Evolutionary conservation across 2,888 invertebrate genomes (phyloP).

Genomic region (Auanema sp.): DNA sequence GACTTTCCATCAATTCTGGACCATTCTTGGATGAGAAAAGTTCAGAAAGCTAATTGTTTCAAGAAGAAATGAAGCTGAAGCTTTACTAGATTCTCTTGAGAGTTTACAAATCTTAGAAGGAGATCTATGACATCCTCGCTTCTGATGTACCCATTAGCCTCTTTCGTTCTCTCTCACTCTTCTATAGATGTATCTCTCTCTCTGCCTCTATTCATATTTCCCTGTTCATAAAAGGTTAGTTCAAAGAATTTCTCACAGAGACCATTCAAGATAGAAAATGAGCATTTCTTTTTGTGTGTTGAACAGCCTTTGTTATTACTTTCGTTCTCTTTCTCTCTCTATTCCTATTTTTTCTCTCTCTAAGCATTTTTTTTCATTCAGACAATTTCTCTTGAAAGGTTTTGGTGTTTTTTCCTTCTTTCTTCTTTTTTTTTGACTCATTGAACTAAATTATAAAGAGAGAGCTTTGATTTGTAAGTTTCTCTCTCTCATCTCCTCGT

Average conservation of each 20-base stretch:
- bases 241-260: too few relatives aligned
- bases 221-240: neutral
- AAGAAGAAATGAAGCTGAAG: conserved; percentile 1
- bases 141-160: conserved; percentile 53
- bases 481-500: too few relatives aligned
- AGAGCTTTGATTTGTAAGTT: too few relatives aligned
- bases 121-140: neutral
- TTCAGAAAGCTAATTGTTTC: conserved; percentile 8
- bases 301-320: conserved; percentile 12
- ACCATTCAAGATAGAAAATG: too few relatives aligned
- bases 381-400: neutral
- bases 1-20: neutral
- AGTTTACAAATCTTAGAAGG: too few relatives aligned
- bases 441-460: too few relatives aligned
- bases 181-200: neutral
- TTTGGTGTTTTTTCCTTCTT: too few relatives aligned
- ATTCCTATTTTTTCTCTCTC: conserved; percentile 7
- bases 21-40: neutral
- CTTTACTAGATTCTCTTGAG: too few relatives aligned
- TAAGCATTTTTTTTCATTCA: conserved; percentile 5
- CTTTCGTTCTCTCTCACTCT: conserved; percentile 9
- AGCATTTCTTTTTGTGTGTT: neutral
- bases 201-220: conserved; percentile 69
- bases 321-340: conserved; percentile 10
- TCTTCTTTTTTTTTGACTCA: too few relatives aligned